Evolutionary conservation across 2,888 invertebrate genomes (phyloP).

Genomic region (Slavum lentiscoides): DNA sequence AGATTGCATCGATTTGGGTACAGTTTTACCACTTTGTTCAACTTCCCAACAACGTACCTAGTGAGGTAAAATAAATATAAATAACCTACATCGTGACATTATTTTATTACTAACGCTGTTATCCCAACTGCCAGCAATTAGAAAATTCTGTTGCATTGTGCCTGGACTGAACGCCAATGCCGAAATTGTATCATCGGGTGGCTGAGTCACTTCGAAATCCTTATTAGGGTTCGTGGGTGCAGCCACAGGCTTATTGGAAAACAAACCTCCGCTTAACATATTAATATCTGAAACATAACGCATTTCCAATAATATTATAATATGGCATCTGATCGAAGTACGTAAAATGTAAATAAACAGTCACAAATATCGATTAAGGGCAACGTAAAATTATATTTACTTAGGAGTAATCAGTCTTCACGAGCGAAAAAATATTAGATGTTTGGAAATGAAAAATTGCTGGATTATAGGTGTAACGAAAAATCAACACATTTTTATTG

Average conservation of each 20-base stretch:
- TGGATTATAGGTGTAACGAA: no score
- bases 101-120: slow-evolving; percentile 69
- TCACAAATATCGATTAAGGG: no score
- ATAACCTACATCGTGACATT: no score
- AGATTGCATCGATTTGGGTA: slow-evolving; percentile 95
- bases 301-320: background rate
- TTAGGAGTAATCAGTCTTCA: no score
- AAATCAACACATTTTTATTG: no score
- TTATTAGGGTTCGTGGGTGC: slow-evolving; percentile 79
- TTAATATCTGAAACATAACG: background rate
- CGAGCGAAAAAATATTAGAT: no score
- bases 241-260: slow-evolving; percentile 58
- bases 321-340: no score
- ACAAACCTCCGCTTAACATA: slow-evolving; percentile 34
- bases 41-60: slow-evolving; percentile 91
- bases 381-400: no score
- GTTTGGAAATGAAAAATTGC: no score
- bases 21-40: slow-evolving; percentile 86
- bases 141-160: slow-evolving; percentile 82
- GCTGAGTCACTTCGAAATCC: slow-evolving; percentile 87
- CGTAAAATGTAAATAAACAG: no score
- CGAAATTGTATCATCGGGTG: slow-evolving; percentile 96
- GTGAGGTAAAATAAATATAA: no score
- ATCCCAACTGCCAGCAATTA: slow-evolving; percentile 94
- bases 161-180: slow-evolving; percentile 92